Evolutionary conservation across 37 sponge, comb jelly and placozoan genomes (phyloP).

Genomic region (Beroe forskalii): DNA sequence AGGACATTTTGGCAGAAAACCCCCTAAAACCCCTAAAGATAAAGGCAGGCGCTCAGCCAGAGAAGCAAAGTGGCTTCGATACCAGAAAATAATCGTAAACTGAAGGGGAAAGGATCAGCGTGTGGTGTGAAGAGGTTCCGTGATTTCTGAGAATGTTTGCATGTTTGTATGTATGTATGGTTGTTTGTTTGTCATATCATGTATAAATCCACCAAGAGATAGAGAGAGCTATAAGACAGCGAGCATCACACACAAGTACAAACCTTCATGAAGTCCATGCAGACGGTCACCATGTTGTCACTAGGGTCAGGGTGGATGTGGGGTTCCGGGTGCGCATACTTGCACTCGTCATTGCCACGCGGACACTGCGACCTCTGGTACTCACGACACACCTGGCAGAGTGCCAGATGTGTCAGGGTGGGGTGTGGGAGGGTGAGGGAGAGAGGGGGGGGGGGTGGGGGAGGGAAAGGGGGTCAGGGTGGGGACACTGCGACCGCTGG

Average conservation of each 20-base stretch:
- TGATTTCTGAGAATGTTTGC: too few relatives aligned
- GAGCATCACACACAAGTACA: neutral
- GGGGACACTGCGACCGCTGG: slow-evolving; percentile 67
- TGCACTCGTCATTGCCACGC: slow-evolving; percentile 73
- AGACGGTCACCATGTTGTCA: slow-evolving; percentile 71
- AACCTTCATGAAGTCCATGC: slow-evolving; percentile 76
- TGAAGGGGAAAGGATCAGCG: neutral
- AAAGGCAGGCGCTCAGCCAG: neutral
- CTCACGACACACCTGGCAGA: slow-evolving; percentile 81
- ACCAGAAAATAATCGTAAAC: neutral
- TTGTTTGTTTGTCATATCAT: too few relatives aligned
- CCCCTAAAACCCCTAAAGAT: too few relatives aligned
- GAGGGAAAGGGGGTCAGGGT: too few relatives aligned
- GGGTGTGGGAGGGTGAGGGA: too few relatives aligned
- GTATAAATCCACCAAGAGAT: too few relatives aligned
- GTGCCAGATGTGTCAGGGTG: too few relatives aligned
- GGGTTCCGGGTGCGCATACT: slow-evolving; percentile 79
- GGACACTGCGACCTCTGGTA: slow-evolving; percentile 68
- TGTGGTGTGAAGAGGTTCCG: neutral
- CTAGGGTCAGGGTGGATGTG: slow-evolving; percentile 67
- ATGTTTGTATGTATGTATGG: neutral
- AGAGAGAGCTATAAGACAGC: too few relatives aligned
- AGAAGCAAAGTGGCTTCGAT: neutral
- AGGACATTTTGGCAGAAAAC: too few relatives aligned
- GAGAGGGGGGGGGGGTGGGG: too few relatives aligned